Evolutionary conservation across 1,140 invertebrate genomes (phyloP), one percentile per base, ranked within the genome.

Genomic region (Bombus breviceps): DNA sequence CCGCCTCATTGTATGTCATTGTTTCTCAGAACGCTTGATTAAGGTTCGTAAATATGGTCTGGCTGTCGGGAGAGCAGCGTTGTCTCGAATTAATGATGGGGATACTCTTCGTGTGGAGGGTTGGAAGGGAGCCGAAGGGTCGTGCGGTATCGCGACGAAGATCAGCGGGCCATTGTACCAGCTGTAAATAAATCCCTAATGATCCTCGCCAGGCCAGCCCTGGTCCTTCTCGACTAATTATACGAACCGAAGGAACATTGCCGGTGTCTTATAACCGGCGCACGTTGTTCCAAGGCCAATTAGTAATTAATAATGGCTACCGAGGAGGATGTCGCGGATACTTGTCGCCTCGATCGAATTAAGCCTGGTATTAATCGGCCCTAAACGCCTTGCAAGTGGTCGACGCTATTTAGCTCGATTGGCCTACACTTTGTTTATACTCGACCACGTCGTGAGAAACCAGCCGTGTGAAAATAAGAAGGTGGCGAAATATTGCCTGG

Each of bases 131-230:
- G n/a, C 34, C 18, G 80, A 64, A 57, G 82, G 81, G 73, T 83
- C 83, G 69, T 57, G 69, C 88, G 83, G 68, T 92, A 91, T 92
- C 88, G 78, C 79, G 43, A 71, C 41, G 62, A 28, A 86, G 91
- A 92, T 92, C 91, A 88, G 85, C 79, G 32, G 82, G 83, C 74
- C 88, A 90, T 90, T 88, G 90, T 90, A 86, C 75, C 69, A 91
- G 91, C 83, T 89, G 90, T 89, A 91, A 92, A 90, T 92, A 92
- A 91, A 92, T 90, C 82, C 87, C 81, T 92, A 92, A 92, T 91
- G 91, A 92, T 91, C 90, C 78, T 85, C 32, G 68, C 69, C 59
- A 18, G 39, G 69, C 34, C 74, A 22, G 47, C 41, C 43, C 39
- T 66, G 75, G 34, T 37, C 81, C 79, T 64, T 64, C 80, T 73